Evolutionary conservation across 64 coral and sea anemone species (phyloP).

Genomic region (Porites lutea): DNA sequence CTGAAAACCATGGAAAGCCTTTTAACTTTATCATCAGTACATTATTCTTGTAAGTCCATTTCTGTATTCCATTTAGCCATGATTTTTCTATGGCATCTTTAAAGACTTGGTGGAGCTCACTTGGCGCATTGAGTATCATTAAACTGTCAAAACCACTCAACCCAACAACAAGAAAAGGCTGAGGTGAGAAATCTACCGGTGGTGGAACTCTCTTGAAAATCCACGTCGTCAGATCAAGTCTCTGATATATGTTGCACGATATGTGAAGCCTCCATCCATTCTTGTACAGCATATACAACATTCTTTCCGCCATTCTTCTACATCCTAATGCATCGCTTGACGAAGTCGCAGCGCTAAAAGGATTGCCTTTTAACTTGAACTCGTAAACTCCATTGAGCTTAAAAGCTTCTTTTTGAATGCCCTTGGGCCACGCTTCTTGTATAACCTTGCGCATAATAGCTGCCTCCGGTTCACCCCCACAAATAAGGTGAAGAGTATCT

Average conservation of each 20-base stretch:
- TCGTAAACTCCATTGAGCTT: slow-evolving; percentile 67
- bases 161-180: slow-evolving; percentile 73
- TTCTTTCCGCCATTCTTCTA: slow-evolving; percentile 66
- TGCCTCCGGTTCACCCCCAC: slow-evolving; percentile 72
- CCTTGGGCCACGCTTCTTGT: slow-evolving; percentile 66
- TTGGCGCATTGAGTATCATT: slow-evolving; percentile 75
- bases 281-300: slow-evolving; percentile 67
- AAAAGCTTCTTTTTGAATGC: slow-evolving; percentile 52
- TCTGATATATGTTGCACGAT: slow-evolving; percentile 63
- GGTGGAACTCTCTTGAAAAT: slow-evolving; percentile 67
- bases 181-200: background rate
- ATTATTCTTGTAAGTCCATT: slow-evolving; percentile 46
- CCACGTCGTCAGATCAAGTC: slow-evolving; percentile 65
- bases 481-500: slow-evolving; percentile 71
- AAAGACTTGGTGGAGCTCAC: slow-evolving; percentile 58
- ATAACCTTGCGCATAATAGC: slow-evolving; percentile 76
- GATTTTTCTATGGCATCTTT: slow-evolving; percentile 52
- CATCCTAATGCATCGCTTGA: slow-evolving; percentile 45
- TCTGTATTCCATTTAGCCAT: slow-evolving; percentile 83
- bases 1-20: slow-evolving; percentile 76
- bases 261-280: slow-evolving; percentile 74
- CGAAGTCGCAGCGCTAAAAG: slow-evolving; percentile 32
- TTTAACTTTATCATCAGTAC: slow-evolving; percentile 77
- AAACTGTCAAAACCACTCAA: slow-evolving; percentile 86
- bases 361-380: slow-evolving; percentile 80